Base-by-base conservation (phyloP, 2,113 vertebrate genomes). In the Periophthalmus modestus region DNA sequence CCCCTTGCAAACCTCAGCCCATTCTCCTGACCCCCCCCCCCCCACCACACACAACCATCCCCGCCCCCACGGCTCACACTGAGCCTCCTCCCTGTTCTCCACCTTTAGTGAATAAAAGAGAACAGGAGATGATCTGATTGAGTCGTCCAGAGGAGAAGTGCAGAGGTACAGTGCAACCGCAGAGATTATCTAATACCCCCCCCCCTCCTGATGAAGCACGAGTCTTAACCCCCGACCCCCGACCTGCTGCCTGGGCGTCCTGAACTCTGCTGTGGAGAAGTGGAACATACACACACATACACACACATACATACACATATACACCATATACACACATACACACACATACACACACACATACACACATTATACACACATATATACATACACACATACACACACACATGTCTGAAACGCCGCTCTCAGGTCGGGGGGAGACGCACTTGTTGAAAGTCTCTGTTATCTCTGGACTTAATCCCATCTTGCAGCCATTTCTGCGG, bases 111-210 rank as follows among this genome's bases (percentile, higher is more conserved):
- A 89, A 83, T 89, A 88, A 89, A 82, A 68, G 75, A 82, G 78
- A 92, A 86, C 82, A 80, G 85, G 82, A 68, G 80, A 79, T 85
- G 89, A 91, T 89, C 84, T 89, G 88, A 91, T 86, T 85, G 88
- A 85, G 82, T 87, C 89, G 87, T 82, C n/a, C 88, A 87, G 85
- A 78, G 61, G 74, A 76, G 83, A 85, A 76, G 84, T 81, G 70
- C 82, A 84, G 88, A 81, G 85, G 85, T 88, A 91, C 88, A 86
- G 85, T 89, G 79, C 88, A 85, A 89, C 89, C 86, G 84, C 74
- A 89, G 84, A 88, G 89, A 92, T 92, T 91, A 92, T 89, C 83
- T 90, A 91, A 91, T 91, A n/a, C n/a, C n/a, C 90, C 87, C 62
- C 72, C 24, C 52, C 76, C 79, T 88, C 89, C 86, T 88, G 87